Conservation (phyloP, 1,140 invertebrate genomes). For the Drosophila ironensis region DNA sequence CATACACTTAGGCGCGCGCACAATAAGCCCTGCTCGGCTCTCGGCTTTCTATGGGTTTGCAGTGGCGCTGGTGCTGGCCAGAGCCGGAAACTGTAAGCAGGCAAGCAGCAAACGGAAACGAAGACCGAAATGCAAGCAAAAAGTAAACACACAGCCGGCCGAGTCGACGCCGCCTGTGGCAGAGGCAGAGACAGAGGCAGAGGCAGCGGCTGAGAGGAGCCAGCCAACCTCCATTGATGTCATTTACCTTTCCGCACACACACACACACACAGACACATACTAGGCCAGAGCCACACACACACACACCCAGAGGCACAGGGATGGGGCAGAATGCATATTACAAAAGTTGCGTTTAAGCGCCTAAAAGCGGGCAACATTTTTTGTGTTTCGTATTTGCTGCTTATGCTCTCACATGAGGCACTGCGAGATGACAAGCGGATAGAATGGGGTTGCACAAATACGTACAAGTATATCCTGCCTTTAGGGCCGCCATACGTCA, state of each 20-base stretch:
- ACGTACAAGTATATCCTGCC: not conserved
- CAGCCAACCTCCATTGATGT: conserved; percentile 78
- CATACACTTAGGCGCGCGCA: conserved; percentile 71
- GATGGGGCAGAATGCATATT: conserved; percentile 33
- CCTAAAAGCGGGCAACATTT: conserved; percentile 44
- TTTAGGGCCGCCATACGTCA: not conserved
- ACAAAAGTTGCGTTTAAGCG: conserved; percentile 54
- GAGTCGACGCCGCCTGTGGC: not conserved
- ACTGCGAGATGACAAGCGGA: not conserved
- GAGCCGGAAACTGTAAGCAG: conserved; percentile 77
- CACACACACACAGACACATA: conserved; percentile 15
- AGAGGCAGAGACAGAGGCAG: conserved; percentile 5
- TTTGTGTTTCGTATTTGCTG: conserved; percentile 30
- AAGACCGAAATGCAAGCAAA: conserved; percentile 70
- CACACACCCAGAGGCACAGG: conserved; percentile 4
- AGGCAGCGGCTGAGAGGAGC: conserved; percentile 25
- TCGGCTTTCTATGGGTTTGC: not conserved
- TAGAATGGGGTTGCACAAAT: not conserved
- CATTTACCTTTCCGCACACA: conserved; percentile 70
- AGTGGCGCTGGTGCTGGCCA: conserved; percentile 33
- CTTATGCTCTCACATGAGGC: conserved; percentile 9
- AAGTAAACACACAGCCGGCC: conserved; percentile 48
- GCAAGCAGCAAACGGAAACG: conserved; percentile 75
- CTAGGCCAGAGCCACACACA: conserved; percentile 1
- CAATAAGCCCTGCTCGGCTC: conserved; percentile 54